phyloP scores from a whole-genome alignment of 2,888 invertebrate species.

The Cynaeus angustus region DNA sequence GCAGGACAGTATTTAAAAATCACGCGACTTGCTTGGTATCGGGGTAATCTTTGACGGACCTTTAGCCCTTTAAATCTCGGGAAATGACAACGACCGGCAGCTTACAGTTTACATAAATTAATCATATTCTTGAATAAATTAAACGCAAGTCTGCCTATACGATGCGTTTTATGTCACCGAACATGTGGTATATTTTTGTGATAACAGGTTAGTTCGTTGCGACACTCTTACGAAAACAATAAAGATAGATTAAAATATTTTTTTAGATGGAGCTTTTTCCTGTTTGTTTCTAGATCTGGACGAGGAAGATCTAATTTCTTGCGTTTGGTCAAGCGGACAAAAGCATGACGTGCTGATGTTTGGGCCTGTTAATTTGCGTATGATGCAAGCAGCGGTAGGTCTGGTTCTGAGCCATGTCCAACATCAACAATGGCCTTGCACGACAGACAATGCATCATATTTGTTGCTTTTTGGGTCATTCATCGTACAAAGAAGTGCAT shows the following conservation, averaged over 20 bases:
- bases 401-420: slow-evolving; percentile 65
- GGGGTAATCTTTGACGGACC: neutral
- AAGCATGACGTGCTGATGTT: slow-evolving; percentile 34
- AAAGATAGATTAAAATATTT: too few relatives aligned
- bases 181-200: too few relatives aligned
- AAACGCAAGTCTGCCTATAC: too few relatives aligned
- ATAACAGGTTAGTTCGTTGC: too few relatives aligned
- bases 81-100: too few relatives aligned
- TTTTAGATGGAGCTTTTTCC: neutral
- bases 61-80: neutral
- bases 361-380: slow-evolving; percentile 53
- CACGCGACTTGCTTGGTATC: slow-evolving; percentile 32
- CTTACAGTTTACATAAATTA: too few relatives aligned
- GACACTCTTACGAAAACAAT: too few relatives aligned
- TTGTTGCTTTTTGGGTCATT: slow-evolving; percentile 66
- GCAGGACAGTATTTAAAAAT: slow-evolving; percentile 53
- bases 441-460: slow-evolving; percentile 67
- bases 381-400: slow-evolving; percentile 57
- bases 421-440: slow-evolving; percentile 65
- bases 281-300: too few relatives aligned
- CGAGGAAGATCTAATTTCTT: too few relatives aligned
- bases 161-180: too few relatives aligned
- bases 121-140: too few relatives aligned
- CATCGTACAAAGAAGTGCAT: slow-evolving; percentile 66
- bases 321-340: too few relatives aligned